Base-by-base conservation (phyloP, 2,888 invertebrate species). In the Frankliniella fusca region DNA sequence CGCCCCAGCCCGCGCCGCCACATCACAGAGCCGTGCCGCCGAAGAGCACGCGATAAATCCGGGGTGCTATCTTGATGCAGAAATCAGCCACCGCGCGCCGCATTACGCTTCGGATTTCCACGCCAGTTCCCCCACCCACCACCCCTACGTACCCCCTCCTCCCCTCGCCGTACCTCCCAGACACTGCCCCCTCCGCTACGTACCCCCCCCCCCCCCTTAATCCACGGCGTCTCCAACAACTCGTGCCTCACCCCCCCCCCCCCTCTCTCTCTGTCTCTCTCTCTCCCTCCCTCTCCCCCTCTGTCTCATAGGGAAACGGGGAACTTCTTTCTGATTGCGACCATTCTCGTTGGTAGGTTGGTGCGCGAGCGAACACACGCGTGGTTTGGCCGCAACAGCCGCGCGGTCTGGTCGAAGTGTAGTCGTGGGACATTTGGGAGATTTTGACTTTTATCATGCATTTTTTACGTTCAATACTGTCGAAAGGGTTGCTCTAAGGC, bases 1-100 rank as follows among this genome's bases (percentile, higher is more conserved):
- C 54, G 54, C 54, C 54, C 11, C 54, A 15, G 15, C 54, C 54
- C 54, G 54, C 15, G 15, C 27, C 70, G 70, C 70, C n/a, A 12
- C 70, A 27, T 27, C 70, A 23, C 70, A 27, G 27, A 11, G 23
- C 70, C 70, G 27, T 12, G 12, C 70, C 70, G 70, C 70, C 27
- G 70, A 76, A 76, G 27, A 76, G 70, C 70, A 27, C 70, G 70
- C 70, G 70, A 76, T 76, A 76, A 76, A 76, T 76, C 70, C 54
- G 27, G 70, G 11, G 10, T 3, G 27, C 70, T 76, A 76, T 76
- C 70, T 76, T 9, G 27, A 76, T 76, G 70, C 70, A 76, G 70
- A 76, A 76, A 76, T 76, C 70, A 23, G 70, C 23, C 23, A 12
- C 70, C 23, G 70, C 23, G n/a, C 70, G 27, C 23, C 20, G 23